These are phyloP conservation scores for Pegoplata infirma DNA, from an alignment of 2,888 invertebrate genomes.

Conservation along the genomic window DNA sequence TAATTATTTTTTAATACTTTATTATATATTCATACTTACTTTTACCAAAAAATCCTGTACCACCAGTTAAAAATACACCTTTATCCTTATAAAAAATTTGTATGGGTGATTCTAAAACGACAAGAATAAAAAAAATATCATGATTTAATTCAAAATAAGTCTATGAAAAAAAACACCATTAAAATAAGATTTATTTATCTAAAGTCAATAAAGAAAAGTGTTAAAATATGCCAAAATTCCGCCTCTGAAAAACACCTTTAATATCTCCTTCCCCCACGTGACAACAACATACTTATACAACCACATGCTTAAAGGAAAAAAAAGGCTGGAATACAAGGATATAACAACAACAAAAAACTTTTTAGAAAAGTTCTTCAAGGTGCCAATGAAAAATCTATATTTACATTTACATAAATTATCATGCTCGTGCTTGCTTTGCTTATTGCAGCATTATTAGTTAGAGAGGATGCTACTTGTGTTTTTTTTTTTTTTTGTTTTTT, in stretches of 20 bases:
- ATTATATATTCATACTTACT: constrained; percentile 68
- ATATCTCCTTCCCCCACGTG: not conserved
- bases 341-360: not conserved
- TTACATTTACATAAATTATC: constrained; percentile 59
- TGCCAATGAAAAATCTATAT: constrained; percentile 40
- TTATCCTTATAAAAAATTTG: constrained; percentile 83
- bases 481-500: constrained; percentile 20
- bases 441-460: not conserved
- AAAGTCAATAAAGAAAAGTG: constrained; percentile 48
- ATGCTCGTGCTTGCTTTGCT: not conserved
- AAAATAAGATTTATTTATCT: constrained; percentile 57
- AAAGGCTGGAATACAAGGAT: not conserved
- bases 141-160: constrained; percentile 38
- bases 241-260: not conserved
- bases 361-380: constrained; percentile 21
- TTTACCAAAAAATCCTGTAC: constrained; percentile 80
- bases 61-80: constrained; percentile 82
- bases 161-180: constrained; percentile 42
- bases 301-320: not conserved
- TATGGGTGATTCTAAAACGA: constrained; percentile 76
- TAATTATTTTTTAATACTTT: not conserved
- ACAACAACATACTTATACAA: not conserved
- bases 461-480: not conserved
- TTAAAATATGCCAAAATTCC: constrained; percentile 59
- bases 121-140: constrained; percentile 8